A percentile compares a stretch with the other conserved stretches of the same genome.
These are phyloP conservation scores for Balearica regulorum DNA, from an alignment of 2,797 vertebrate genomes.

Conservation along the genomic window DNA sequence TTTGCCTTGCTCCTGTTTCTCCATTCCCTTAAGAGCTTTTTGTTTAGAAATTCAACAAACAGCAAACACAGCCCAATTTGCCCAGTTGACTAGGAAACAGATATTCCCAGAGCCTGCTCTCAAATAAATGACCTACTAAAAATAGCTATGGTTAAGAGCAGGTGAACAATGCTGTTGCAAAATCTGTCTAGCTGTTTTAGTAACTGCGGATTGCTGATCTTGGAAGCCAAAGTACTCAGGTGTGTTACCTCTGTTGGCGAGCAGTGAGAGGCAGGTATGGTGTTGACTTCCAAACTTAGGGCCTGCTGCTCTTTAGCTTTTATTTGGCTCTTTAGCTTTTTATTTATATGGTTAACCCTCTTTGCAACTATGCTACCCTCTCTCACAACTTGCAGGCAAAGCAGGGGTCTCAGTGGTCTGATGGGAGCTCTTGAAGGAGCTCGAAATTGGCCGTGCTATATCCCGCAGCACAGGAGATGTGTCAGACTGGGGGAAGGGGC, in stretches of 20 bases:
- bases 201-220: not conserved
- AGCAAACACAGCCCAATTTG: not conserved
- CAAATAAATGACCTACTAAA: constrained; percentile 10
- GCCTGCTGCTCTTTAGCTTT: not conserved
- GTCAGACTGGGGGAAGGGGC: not conserved
- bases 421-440: not conserved
- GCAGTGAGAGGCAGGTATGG: not conserved
- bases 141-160: not conserved
- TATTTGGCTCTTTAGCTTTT: not conserved
- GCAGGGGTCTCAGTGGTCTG: not conserved
- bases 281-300: not conserved
- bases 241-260: not conserved
- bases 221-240: not conserved
- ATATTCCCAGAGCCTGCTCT: not conserved
- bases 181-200: not conserved
- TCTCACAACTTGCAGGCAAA: not conserved
- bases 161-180: not conserved
- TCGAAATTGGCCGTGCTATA: not conserved
- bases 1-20: not conserved
- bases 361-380: not conserved
- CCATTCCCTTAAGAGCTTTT: not conserved
- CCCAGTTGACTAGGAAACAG: not conserved
- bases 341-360: fast-evolving
- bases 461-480: not conserved
- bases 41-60: not conserved